Conservation (phyloP, 2,797 vertebrate genomes). For the Pantherophis vulpinus region DNA sequence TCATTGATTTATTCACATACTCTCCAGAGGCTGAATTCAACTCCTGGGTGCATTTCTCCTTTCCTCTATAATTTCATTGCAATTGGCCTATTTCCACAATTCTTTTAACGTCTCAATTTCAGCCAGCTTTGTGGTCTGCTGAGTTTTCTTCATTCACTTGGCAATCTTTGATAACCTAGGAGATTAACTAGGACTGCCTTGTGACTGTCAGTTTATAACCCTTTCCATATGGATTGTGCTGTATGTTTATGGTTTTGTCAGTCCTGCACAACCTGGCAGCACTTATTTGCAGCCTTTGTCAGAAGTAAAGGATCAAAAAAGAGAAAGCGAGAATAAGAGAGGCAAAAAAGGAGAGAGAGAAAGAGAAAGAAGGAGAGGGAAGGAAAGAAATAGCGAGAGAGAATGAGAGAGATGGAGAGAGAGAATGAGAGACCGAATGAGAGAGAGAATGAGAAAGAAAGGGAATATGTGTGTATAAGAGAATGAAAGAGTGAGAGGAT, state of each 20-base stretch:
- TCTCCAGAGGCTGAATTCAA: not conserved
- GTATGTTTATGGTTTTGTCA: not conserved
- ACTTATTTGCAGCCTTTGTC: slow-evolving; percentile 3
- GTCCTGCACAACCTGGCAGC: not conserved
- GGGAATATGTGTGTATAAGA: not conserved
- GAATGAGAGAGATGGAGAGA: not conserved
- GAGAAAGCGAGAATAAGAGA: not conserved
- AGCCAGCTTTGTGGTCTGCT: not conserved
- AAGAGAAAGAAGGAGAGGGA: not conserved
- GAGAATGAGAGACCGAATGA: not conserved
- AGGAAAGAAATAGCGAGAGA: too few relatives aligned
- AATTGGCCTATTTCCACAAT: not conserved
- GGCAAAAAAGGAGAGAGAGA: not conserved
- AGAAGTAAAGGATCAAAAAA: slow-evolving; percentile 35
- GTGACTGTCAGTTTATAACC: not conserved
- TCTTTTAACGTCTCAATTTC: not conserved
- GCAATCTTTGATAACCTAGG: not conserved
- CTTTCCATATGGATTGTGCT: not conserved
- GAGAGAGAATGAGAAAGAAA: not conserved
- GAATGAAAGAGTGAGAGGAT: too few relatives aligned
- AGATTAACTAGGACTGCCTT: not conserved
- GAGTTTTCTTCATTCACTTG: not conserved
- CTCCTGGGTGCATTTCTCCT: not conserved
- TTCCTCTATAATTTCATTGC: not conserved
- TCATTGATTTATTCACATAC: not conserved